These are phyloP conservation scores for Cheilosia soror DNA, from an alignment of 2,888 invertebrate species.

Conservation along the genomic window DNA sequence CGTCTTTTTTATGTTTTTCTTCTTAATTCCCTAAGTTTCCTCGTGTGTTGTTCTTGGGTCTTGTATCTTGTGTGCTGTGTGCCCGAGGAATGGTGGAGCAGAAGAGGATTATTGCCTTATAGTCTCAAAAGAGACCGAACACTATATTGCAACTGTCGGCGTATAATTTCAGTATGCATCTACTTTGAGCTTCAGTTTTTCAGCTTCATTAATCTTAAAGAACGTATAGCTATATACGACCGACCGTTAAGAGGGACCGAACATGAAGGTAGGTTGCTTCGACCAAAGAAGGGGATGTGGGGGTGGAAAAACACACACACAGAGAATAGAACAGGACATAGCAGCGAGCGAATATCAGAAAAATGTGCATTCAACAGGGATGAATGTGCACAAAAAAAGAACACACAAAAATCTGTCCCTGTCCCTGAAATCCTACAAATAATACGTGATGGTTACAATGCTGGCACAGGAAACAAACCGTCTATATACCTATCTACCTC, in stretches of 20 bases:
- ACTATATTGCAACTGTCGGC: constrained; percentile 66
- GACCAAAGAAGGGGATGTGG: not conserved
- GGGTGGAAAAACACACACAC: constrained; percentile 29
- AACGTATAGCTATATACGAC: constrained; percentile 17
- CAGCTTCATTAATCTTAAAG: constrained; percentile 68
- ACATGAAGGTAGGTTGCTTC: too few relatives aligned
- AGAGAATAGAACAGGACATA: constrained; percentile 19
- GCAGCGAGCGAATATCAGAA: constrained; percentile 13
- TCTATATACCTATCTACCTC: not conserved
- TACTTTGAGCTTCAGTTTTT: constrained; percentile 64
- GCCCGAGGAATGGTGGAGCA: constrained; percentile 17
- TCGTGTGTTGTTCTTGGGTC: constrained; percentile 12
- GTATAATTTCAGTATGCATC: constrained; percentile 65
- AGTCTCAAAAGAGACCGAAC: constrained; percentile 60
- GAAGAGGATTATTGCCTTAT: constrained; percentile 54
- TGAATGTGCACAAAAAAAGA: not conserved
- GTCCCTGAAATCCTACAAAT: constrained; percentile 20
- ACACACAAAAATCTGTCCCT: constrained; percentile 9
- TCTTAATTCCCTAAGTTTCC: constrained; percentile 44
- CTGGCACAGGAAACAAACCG: constrained; percentile 24
- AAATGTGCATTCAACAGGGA: constrained; percentile 3
- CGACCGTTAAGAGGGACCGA: not conserved
- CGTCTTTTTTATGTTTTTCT: constrained; percentile 37
- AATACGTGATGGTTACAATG: constrained; percentile 25
- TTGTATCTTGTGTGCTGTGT: not conserved